Base-by-base conservation (phyloP, 2,113 vertebrate genomes). In the Propithecus coquereli region DNA sequence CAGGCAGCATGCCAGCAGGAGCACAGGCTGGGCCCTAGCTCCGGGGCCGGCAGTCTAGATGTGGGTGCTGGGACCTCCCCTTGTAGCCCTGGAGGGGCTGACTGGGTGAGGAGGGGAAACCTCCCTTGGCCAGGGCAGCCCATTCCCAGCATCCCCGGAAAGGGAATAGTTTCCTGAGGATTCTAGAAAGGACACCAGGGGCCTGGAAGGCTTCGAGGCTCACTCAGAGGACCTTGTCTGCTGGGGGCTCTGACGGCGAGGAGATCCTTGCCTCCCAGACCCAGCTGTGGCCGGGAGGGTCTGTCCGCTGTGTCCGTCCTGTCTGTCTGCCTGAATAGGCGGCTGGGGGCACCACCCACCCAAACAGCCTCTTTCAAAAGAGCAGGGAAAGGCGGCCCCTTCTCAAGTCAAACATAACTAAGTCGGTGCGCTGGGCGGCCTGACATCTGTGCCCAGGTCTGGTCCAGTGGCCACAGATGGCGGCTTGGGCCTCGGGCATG, bases 371-470 rank as follows among this genome's bases (percentile, higher is more conserved):
- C 65, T 45, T 16, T 18, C 25, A 57, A 17, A 17, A 52, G 52
- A 14, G 17, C 10, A 5, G 25, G 32, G 34, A 76, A 13, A 74
- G 45, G 47, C 3, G 0, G 20, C 27, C 23, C n/a, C 40, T 59
- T 9, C 30, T 12, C 43, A 18, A 17, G 37, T 66, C 6, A 34
- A 23, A n/a, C 11, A 2, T 8, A 30, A 17, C 82, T 12, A 52
- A 50, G 52, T 1, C 6, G 23, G 73, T 6, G 10, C 16, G 0
- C 22, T 0, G 0, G 12, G 34, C 0, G 0, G 65, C 65, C 82
- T 50, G 65, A 14, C 10, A 0, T 22, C 27, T 1, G 22, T 17
- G 25, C 52, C 43, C 30, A 37, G 30, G 43, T 40, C 27, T 13
- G 47, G 74, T 23, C 34, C n/a, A 0, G 32, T 0, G 45, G 43